phyloP scores from a whole-genome alignment of 2,113 vertebrate genomes.

The Dermatemys mawii region DNA sequence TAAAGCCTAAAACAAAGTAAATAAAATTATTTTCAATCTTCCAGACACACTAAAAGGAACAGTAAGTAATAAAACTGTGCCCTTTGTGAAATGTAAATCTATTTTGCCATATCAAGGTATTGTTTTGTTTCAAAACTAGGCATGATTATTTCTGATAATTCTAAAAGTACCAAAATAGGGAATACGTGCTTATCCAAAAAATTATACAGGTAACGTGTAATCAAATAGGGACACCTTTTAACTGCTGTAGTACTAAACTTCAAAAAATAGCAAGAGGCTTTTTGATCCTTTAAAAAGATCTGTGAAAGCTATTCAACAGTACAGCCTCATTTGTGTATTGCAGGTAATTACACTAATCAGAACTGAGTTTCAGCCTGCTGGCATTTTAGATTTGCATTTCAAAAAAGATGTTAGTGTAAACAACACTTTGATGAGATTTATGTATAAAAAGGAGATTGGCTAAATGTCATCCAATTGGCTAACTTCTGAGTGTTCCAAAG shows the following conservation, averaged over 20 bases:
- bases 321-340: conserved; percentile 52
- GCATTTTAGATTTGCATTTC: conserved; percentile 50
- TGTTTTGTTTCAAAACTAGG: accelerated
- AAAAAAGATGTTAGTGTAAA: conserved; percentile 53
- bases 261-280: conserved; percentile 39
- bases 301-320: conserved; percentile 56
- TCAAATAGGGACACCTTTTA: not conserved
- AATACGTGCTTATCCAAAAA: not conserved
- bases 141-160: not conserved
- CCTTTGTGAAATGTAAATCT: not conserved
- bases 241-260: conserved; percentile 53
- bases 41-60: not conserved
- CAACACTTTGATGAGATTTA: conserved; percentile 54
- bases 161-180: not conserved
- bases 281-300: conserved; percentile 54
- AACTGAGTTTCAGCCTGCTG: conserved; percentile 57
- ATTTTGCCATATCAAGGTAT: accelerated
- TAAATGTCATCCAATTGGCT: conserved; percentile 44
- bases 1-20: conserved; percentile 71
- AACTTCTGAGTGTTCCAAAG: conserved; percentile 27
- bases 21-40: conserved; percentile 8
- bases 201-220: not conserved
- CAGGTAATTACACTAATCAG: conserved; percentile 69
- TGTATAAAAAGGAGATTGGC: conserved; percentile 36
- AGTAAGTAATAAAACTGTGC: not conserved